Evolutionary conservation across 2,113 vertebrate genomes (phyloP).

Genomic region (Chlorodrepanis virens): DNA sequence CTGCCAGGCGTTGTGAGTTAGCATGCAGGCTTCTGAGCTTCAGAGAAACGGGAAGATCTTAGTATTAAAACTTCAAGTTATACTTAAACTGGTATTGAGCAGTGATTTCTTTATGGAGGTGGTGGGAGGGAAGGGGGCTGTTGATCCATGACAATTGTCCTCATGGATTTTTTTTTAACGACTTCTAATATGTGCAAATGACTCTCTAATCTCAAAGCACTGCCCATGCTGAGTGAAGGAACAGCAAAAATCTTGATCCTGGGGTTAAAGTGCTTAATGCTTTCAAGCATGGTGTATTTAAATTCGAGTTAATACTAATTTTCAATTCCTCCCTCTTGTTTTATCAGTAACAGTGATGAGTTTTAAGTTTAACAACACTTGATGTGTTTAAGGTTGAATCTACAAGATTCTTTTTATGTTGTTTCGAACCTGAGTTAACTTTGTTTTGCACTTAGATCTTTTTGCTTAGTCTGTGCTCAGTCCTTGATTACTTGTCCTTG

Average conservation of each 20-base stretch:
- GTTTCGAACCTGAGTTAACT: background rate
- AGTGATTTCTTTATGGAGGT: slow-evolving; percentile 45
- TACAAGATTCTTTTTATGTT: fast-evolving
- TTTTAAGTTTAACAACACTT: background rate
- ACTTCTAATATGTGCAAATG: background rate
- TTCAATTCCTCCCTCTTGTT: background rate
- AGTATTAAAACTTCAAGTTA: slow-evolving; percentile 67
- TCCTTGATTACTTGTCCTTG: background rate
- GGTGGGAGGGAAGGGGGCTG: background rate
- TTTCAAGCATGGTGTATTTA: background rate
- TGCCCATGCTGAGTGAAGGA: background rate
- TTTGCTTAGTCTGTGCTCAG: background rate
- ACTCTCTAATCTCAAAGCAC: background rate
- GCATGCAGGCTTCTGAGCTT: slow-evolving; percentile 65
- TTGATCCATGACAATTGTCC: background rate
- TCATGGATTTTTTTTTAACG: background rate
- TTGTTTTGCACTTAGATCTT: fast-evolving
- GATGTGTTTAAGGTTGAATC: background rate
- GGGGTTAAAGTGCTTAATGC: background rate
- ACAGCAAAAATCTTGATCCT: background rate
- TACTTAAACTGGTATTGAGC: slow-evolving; percentile 61
- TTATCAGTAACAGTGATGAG: background rate
- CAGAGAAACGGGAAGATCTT: slow-evolving; percentile 62
- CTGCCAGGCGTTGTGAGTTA: slow-evolving; percentile 57
- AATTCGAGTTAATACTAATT: background rate